Conservation (phyloP, 2,113 vertebrate species). For the Herpailurus yagouaroundi region DNA sequence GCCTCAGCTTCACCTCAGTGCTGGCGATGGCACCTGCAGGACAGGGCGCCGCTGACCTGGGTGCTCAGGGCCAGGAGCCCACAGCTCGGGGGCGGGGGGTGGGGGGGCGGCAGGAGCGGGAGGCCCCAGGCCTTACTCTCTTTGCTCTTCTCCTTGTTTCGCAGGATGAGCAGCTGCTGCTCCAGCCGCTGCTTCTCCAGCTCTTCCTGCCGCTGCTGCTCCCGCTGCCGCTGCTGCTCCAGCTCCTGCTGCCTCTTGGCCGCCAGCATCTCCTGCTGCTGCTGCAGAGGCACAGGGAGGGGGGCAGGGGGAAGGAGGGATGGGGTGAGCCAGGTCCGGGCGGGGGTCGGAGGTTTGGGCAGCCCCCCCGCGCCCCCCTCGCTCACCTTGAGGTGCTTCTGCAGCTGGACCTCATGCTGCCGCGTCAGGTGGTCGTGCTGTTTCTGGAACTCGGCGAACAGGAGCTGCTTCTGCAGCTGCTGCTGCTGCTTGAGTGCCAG, state of each 20-base stretch:
- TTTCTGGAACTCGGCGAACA: slow-evolving; percentile 97
- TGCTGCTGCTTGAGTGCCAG: slow-evolving; percentile 95
- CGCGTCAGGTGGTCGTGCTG: slow-evolving; percentile 95
- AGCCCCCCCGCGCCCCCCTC: neutral
- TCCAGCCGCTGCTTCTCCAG: slow-evolving; percentile 91
- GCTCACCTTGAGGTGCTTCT: slow-evolving; percentile 96
- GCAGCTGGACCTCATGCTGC: slow-evolving; percentile 96
- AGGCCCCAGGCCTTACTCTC: slow-evolving; percentile 85
- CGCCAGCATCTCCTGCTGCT: slow-evolving; percentile 91
- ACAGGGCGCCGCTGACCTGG: neutral
- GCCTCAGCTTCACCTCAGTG: slow-evolving; percentile 96
- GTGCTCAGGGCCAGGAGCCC: neutral
- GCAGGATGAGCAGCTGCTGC: slow-evolving; percentile 89
- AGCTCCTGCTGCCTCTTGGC: slow-evolving; percentile 90
- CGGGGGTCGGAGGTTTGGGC: neutral
- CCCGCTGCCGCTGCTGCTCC: slow-evolving; percentile 90
- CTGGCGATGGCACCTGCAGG: slow-evolving; percentile 95
- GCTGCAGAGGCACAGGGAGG: slow-evolving; percentile 72
- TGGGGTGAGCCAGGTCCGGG: neutral
- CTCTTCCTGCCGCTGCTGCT: slow-evolving; percentile 90
- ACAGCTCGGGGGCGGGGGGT: fast-evolving
- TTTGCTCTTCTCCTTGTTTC: slow-evolving; percentile 92
- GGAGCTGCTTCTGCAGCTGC: slow-evolving; percentile 96
- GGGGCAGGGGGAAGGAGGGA: neutral
- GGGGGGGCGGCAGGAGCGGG: neutral